phyloP scores from a whole-genome alignment of 2,113 vertebrate genomes.

The Sinosuthora webbiana region DNA sequence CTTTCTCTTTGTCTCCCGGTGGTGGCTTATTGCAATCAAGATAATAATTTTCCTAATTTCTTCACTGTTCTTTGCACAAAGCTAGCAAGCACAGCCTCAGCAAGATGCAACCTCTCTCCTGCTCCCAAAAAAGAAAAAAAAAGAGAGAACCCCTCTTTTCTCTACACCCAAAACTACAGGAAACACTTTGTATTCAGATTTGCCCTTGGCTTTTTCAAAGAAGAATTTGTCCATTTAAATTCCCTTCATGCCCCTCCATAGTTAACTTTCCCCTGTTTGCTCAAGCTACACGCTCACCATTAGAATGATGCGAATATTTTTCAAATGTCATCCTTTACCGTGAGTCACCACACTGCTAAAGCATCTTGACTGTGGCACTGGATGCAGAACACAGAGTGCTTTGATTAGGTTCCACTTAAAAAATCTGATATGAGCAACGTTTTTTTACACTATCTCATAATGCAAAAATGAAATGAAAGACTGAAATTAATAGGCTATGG shows the following conservation, averaged over 20 bases:
- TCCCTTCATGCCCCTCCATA: neutral
- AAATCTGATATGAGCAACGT: conserved; percentile 9
- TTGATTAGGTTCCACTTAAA: conserved; percentile 34
- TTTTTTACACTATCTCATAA: conserved; percentile 2
- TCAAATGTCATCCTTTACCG: neutral
- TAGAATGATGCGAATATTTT: neutral
- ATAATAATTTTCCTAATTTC: neutral
- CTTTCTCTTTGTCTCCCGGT: neutral
- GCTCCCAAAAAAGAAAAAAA: neutral
- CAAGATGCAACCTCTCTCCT: neutral
- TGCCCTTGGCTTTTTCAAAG: neutral
- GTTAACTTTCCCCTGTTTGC: neutral
- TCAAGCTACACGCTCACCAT: neutral
- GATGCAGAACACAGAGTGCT: neutral
- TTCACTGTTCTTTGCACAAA: neutral
- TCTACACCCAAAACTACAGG: neutral
- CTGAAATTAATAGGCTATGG: conserved; percentile 4
- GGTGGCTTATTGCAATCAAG: neutral
- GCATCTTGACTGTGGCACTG: neutral
- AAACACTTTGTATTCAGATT: neutral
- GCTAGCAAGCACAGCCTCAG: neutral
- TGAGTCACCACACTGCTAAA: neutral
- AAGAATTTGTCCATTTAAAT: neutral
- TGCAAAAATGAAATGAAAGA: conserved; percentile 24
- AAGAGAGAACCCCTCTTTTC: neutral